These are phyloP conservation scores for Oxytorus armatus DNA, from an alignment of 2,888 invertebrate genomes.

Conservation along the genomic window DNA sequence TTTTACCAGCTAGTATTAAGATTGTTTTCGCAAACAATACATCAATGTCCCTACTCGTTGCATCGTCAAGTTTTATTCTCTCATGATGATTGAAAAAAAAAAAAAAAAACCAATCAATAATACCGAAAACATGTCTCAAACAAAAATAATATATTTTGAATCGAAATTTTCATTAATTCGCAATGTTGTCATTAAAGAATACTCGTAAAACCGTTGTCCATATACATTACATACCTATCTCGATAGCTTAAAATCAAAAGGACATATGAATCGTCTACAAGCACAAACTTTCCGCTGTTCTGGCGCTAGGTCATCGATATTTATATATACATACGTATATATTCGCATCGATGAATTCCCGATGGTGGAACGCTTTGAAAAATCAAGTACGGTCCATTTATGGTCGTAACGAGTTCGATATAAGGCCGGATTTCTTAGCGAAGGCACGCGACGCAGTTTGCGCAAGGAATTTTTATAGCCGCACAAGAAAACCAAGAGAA, in stretches of 20 bases:
- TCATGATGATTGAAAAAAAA: too few relatives aligned
- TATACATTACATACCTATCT: conserved; percentile 1
- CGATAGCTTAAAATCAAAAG: neutral
- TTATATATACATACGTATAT: neutral
- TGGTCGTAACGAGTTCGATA: conserved; percentile 69
- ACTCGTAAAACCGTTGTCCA: too few relatives aligned
- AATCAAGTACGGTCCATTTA: conserved; percentile 72
- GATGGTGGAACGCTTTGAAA: conserved; percentile 57
- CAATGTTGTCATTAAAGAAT: too few relatives aligned
- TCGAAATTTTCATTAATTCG: too few relatives aligned
- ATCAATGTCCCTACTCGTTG: too few relatives aligned
- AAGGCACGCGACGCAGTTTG: conserved; percentile 73
- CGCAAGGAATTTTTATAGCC: conserved; percentile 73
- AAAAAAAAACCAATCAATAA: too few relatives aligned
- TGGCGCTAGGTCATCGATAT: too few relatives aligned
- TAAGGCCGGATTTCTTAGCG: conserved; percentile 70
- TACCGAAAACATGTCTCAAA: too few relatives aligned
- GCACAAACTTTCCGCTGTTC: neutral
- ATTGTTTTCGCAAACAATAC: neutral
- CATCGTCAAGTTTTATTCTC: too few relatives aligned
- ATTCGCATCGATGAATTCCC: conserved; percentile 42
- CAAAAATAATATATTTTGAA: too few relatives aligned
- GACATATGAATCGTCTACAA: neutral
- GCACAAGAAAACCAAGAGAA: conserved; percentile 29
- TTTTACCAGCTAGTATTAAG: conserved; percentile 47